Percentiles rank a stretch among this genome's conserved stretches.
Evolutionary conservation across 1,140 invertebrate genomes (phyloP).

Genomic region (Calliphora vicina): DNA sequence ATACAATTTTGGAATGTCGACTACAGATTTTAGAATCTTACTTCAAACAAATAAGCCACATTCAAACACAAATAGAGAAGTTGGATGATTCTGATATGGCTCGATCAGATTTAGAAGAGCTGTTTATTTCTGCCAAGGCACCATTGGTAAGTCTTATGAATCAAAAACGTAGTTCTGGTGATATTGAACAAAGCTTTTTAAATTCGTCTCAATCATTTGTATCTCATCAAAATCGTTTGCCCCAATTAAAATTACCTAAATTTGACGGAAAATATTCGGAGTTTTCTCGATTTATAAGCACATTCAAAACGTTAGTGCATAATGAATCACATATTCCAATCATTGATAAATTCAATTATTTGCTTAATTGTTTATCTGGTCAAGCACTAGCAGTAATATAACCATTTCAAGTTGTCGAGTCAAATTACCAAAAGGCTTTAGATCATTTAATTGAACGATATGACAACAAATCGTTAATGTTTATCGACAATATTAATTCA

Average conservation of each 20-base stretch:
- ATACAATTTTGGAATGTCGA: neutral
- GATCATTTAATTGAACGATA: conserved; percentile 9
- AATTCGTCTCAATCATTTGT: neutral
- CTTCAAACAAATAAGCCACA: neutral
- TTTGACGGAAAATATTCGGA: conserved; percentile 28
- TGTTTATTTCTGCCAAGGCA: neutral
- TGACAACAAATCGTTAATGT: conserved; percentile 29
- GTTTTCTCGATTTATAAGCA: neutral
- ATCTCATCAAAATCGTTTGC: neutral
- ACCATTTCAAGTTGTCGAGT: conserved; percentile 9
- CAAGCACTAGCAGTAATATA: conserved; percentile 12
- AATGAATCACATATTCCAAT: neutral
- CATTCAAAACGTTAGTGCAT: conserved; percentile 13
- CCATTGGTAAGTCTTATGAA: neutral
- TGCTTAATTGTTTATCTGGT: conserved; percentile 19
- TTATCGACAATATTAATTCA: conserved; percentile 7
- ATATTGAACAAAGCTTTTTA: neutral
- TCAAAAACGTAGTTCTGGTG: neutral
- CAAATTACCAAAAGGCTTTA: conserved; percentile 24
- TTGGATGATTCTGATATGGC: neutral
- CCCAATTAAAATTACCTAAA: conserved; percentile 11
- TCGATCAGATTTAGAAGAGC: neutral
- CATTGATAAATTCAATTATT: conserved; percentile 32
- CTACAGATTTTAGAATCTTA: neutral
- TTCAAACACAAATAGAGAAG: neutral